Base-by-base conservation (phyloP, 2,113 vertebrate species). In the Burhinus oedicnemus region DNA sequence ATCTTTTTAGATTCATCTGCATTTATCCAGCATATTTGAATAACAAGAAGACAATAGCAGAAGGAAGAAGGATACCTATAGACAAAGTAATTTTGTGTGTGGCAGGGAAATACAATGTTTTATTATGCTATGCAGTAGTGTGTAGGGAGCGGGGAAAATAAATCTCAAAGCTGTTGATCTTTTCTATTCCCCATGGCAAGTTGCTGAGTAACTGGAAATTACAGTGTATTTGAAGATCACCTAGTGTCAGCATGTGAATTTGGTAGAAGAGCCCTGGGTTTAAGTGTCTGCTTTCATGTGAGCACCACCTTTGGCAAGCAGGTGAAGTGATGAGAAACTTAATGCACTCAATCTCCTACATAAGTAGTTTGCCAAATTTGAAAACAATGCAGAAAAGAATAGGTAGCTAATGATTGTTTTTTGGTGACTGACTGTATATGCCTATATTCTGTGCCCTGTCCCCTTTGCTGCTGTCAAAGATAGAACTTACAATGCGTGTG, bases 41-140 rank as follows among this genome's bases (percentile, higher is more conserved):
- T 98, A 99, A 98, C 93, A 99, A 99, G 98, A 99, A 99, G 97
- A 99, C 99, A 9, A 98, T 99, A 96, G 99, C 99, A 12, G 99
- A 99, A 96, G 99, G 99, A 69, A 98, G 99, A 62, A 97, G 99
- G 94, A 99, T 99, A 95, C 98, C 99, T 18, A 36, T 98, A 70
- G 99, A 98, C 80, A 99, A 99, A 98, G 99, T 99, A 92, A 97
- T 90, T 79, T 72, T 49, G 6, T 64, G 87, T 65, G 22, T 54
- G 44, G 19, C 16, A 29, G 32, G 42, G 47, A 71, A 79, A 54
- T 44, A 29, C 0, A 20, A 12, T 13, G 8, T 21, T 76, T 80
- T 76, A 2, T n/a, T 82, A 83, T 51, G 15, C 16, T 70, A 1
- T 38, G 38, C 26, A 44, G 22, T 34, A 30, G 6, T 58, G 8